phyloP scores from a whole-genome alignment of 2,113 vertebrate genomes.

The Thunnus thynnus region DNA sequence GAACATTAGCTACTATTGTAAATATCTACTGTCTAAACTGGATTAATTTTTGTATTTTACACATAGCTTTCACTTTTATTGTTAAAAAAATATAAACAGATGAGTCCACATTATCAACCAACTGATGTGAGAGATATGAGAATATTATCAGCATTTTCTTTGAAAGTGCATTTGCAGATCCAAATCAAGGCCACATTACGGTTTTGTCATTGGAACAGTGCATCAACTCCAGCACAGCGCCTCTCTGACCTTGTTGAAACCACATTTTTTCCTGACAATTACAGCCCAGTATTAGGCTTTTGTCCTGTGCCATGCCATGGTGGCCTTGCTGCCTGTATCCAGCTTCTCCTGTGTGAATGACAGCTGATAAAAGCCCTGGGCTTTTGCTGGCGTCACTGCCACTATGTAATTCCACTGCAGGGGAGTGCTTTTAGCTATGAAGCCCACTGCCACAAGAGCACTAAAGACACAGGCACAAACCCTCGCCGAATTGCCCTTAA shows the following conservation, averaged over 20 bases:
- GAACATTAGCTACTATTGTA: no score
- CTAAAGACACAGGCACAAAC: constrained; percentile 73
- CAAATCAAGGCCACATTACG: constrained; percentile 49
- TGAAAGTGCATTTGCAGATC: constrained; percentile 47
- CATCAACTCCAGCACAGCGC: constrained; percentile 51
- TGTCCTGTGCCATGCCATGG: constrained; percentile 66
- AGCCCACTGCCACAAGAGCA: constrained; percentile 73
- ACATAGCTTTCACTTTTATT: no score
- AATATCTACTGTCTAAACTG: no score
- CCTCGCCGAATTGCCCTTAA: constrained; percentile 70
- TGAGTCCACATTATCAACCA: background rate
- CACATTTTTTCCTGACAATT: constrained; percentile 72
- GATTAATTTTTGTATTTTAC: no score
- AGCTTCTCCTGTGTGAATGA: constrained; percentile 76
- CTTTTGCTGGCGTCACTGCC: constrained; percentile 71
- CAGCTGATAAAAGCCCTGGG: constrained; percentile 78
- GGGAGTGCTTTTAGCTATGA: constrained; percentile 79
- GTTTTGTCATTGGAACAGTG: constrained; percentile 51
- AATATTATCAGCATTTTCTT: constrained; percentile 28
- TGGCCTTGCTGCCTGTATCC: constrained; percentile 78
- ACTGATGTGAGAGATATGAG: constrained; percentile 10
- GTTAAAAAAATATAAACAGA: no score
- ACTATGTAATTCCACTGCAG: constrained; percentile 80
- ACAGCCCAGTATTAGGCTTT: constrained; percentile 75
- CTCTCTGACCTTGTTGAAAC: constrained; percentile 75